Base-by-base conservation (phyloP, 2,888 invertebrate genomes). In the Drepanosiphum platanoidis region DNA sequence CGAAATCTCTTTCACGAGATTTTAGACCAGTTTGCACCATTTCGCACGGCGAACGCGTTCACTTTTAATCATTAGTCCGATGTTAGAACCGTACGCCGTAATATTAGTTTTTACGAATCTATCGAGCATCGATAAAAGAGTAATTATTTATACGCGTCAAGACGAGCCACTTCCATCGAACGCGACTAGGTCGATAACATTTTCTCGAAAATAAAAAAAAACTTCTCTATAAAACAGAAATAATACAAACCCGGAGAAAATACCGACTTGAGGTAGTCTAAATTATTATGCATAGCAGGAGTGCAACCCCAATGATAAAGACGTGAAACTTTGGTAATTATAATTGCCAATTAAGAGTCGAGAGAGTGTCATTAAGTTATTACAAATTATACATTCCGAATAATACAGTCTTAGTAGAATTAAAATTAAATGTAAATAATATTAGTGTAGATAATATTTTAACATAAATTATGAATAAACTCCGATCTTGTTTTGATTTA, bases 291-390 rank as follows among this genome's bases (percentile, higher is more conserved):
- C 80, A 58, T 70, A 70, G 15, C 70, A 70, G 36, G 18, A 58
- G 58, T 70, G 52, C 22, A 70, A 58, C 64, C 52, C 18, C 18
- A 52, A 81, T 70, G 80, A 81, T 81, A 81, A 81, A 81, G 70
- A 70, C 36, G 39, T 2, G 27, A 71, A 71, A 81, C 70, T 81
- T 81, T 81, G 70, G 70, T 70, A 71, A 81, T 81, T 81, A 71
- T 81, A 58, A 70, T 81, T 70, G 80, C 58, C 70, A 70, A 81
- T 81, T 58, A 71, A 71, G 58, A 81, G 30, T 58, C 58, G 58
- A 70, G 80, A 70, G 46, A 81, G 36, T 71, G 36, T 81, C 30
- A 81, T 81, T 81, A 71, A 39, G 58, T 71, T 39, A 81, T 81
- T 71, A 70, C 36, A 70, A 81, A 81, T 71, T 81, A 81, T 81